Conservation (phyloP, 2,113 vertebrate genomes). For the Pantherophis guttatus region DNA sequence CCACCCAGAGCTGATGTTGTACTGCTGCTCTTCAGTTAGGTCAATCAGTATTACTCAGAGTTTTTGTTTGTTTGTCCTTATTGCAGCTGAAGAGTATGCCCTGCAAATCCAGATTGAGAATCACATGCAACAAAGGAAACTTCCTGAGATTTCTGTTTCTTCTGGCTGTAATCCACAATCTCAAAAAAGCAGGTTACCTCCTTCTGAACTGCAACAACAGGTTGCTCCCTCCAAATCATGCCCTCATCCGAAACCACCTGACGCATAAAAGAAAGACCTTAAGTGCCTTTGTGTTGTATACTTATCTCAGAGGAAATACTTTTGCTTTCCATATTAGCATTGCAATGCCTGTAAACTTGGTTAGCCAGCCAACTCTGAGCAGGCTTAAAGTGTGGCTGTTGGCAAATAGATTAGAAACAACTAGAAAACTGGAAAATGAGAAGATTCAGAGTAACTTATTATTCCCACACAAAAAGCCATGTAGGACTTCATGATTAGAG, state of each 20-base stretch:
- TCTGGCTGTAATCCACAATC: background rate
- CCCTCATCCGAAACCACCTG: background rate
- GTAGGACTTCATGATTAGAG: background rate
- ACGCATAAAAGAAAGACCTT: background rate
- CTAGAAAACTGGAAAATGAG: background rate
- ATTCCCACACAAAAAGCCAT: background rate
- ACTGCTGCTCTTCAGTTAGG: background rate
- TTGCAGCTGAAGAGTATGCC: conserved; percentile 35
- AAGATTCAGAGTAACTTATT: background rate
- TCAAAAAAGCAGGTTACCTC: background rate
- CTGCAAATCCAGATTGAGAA: fast-evolving
- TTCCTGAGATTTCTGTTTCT: fast-evolving
- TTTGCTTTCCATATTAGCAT: background rate
- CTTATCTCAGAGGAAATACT: background rate
- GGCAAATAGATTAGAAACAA: background rate
- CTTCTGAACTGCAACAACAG: background rate
- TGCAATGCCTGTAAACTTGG: fast-evolving
- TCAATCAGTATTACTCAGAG: fast-evolving
- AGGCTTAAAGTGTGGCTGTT: background rate
- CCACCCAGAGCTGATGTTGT: background rate
- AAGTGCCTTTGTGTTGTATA: fast-evolving
- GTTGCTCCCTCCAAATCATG: conserved; percentile 32
- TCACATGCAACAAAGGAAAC: background rate
- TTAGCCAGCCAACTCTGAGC: background rate
- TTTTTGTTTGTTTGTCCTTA: background rate